phyloP scores from a whole-genome alignment of 1,140 invertebrate genomes.

The Leptinotarsa undecemlineata region DNA sequence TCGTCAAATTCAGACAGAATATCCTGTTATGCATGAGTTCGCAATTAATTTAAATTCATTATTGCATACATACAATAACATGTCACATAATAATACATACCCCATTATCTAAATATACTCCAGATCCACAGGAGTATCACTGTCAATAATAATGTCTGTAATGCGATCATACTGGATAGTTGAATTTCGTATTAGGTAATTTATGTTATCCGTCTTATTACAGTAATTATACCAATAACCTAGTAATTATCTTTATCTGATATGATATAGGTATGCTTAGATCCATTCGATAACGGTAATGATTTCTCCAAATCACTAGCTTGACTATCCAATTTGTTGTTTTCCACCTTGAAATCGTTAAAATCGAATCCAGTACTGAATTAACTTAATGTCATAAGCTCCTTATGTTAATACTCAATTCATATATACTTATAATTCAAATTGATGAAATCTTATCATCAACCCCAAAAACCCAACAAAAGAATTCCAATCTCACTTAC shows the following conservation, averaged over 20 bases:
- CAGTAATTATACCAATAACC: not conserved
- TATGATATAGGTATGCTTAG: no score
- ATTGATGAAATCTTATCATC: no score
- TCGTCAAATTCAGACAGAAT: not conserved
- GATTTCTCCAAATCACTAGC: no score
- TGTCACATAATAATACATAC: not conserved
- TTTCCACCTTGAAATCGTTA: no score
- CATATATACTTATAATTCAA: no score
- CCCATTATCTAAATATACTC: slow-evolving; percentile 6
- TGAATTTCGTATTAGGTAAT: not conserved
- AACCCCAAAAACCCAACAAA: no score
- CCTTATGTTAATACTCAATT: no score
- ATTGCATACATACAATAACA: not conserved
- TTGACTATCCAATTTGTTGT: no score
- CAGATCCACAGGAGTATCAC: not conserved
- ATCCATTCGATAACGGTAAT: no score
- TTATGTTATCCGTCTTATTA: slow-evolving; percentile 1
- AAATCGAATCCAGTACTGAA: no score
- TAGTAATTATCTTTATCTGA: not conserved
- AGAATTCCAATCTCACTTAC: no score
- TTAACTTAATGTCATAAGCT: no score
- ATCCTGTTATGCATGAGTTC: slow-evolving; percentile 2
- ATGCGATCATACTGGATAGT: not conserved
- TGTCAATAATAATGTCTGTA: not conserved
- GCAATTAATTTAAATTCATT: slow-evolving; percentile 8